These are phyloP conservation scores for Artibeus jamaicensis DNA, from an alignment of 2,797 vertebrate species.

Conservation along the genomic window DNA sequence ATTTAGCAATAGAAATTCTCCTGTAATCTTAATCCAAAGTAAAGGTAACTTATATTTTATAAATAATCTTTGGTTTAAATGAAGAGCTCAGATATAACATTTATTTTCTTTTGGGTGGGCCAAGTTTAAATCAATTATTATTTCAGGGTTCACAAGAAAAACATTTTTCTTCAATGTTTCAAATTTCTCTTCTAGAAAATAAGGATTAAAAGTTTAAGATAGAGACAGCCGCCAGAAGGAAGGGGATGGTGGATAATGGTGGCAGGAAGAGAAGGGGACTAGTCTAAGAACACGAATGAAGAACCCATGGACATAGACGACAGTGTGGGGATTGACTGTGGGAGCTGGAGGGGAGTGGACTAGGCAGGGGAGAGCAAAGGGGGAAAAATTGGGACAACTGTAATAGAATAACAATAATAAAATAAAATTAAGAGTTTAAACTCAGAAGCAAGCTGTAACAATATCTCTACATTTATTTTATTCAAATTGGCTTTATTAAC, in stretches of 20 bases:
- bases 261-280: not conserved
- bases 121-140: conserved; percentile 53
- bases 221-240: not conserved
- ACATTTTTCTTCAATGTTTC: conserved; percentile 24
- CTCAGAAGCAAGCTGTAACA: conserved; percentile 40
- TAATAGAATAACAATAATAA: not conserved
- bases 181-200: conserved; percentile 27
- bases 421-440: not conserved
- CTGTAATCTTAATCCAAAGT: not conserved
- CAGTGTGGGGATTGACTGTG: not conserved
- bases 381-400: not conserved
- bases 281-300: not conserved
- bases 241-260: not conserved
- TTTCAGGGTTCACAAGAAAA: conserved; percentile 22
- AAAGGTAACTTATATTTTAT: not conserved
- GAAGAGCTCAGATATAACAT: not conserved
- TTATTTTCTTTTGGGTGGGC: not conserved
- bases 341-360: too few species aligned
- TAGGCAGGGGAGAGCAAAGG: not conserved
- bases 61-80: not conserved
- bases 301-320: not conserved
- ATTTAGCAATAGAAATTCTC: conserved; percentile 13
- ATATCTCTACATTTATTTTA: conserved; percentile 41
- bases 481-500: conserved; percentile 55
- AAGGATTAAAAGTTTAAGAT: conserved; percentile 38